A percentile compares a stretch with the other conserved stretches of the same genome.
These are phyloP conservation scores for Sebastes dallii DNA, from an alignment of 2,797 vertebrate genomes.

Conservation along the genomic window DNA sequence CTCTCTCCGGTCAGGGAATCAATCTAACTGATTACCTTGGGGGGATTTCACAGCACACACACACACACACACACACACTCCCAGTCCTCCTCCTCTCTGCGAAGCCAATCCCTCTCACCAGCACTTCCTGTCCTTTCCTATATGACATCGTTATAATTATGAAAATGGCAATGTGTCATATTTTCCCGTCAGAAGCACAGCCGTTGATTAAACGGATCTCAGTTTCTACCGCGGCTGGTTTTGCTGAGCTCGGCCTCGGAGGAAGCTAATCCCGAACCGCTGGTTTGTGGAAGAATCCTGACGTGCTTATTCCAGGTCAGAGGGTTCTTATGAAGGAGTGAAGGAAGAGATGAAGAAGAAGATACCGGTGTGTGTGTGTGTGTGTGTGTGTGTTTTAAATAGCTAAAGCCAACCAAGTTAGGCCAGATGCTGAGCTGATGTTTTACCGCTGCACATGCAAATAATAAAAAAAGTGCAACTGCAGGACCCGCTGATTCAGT, in stretches of 20 bases:
- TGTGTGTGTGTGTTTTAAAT: not conserved
- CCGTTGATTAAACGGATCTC: constrained; percentile 33
- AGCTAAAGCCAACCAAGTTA: not conserved
- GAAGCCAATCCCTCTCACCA: constrained; percentile 7
- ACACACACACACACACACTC: not conserved
- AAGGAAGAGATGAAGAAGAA: not conserved
- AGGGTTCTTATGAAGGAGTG: constrained; percentile 27
- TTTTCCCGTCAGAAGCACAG: constrained; percentile 43
- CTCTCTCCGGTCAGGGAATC: constrained; percentile 29
- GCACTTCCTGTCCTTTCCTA: constrained; percentile 17
- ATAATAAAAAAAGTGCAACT: too few relatives aligned
- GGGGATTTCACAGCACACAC: not conserved
- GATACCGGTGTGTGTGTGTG: not conserved
- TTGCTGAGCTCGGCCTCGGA: constrained; percentile 45
- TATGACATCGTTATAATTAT: constrained; percentile 51
- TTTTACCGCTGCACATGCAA: not conserved
- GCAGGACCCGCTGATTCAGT: too few relatives aligned
- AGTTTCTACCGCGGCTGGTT: constrained; percentile 28
- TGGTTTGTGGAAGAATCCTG: constrained; percentile 43
- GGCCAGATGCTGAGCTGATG: constrained; percentile 12
- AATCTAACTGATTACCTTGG: constrained; percentile 66
- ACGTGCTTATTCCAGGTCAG: not conserved
- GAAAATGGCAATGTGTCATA: constrained; percentile 52
- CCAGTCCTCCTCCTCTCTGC: not conserved
- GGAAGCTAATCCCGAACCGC: constrained; percentile 33